Base-by-base conservation (phyloP, 2,113 vertebrate species). In the Triplophysa dalaica region DNA sequence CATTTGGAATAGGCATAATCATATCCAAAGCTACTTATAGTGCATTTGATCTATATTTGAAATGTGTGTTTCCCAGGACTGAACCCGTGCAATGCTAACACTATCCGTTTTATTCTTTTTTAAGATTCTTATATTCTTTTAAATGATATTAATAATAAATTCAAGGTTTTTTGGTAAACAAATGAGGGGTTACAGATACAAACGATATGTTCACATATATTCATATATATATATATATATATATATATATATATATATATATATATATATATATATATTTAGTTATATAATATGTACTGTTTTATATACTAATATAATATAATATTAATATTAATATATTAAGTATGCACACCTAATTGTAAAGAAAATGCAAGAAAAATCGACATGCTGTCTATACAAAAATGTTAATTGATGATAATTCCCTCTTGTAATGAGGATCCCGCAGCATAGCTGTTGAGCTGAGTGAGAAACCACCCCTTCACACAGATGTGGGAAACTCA, bases 401-500 rank as follows among this genome's bases (percentile, higher is more conserved):
- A 24, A 61, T 26, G 64, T 33, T 61, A 69, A 69, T 50, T 69
- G 72, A 50, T 76, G 79, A 69, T 68, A 76, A 69, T 54, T 61
- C 64, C 63, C 64, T 81, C 63, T 75, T 69, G 70, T 58, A 60
- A 81, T 74, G 72, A n/a, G 11, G 13, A 60, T 81, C 72, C 52
- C 21, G 5, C 38, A 75, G 80, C 60, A 10, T 64, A 75, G 74
- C 78, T 60, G 82, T 72, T 79, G 84, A 85, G 86, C 88, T 87
- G 87, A 91, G 88, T 89, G 86, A 90, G 89, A 90, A 91, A 90
- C 90, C 88, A 90, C 89, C 88, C 88, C 86, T 88, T 66, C 88
- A 87, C 89, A 90, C 91, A 93, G 91, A 93, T 93, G 92, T 93
- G 91, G 88, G 91, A 90, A 93, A 88, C 90, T 90, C 92, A 81